These are phyloP conservation scores for Silurus meridionalis DNA, from an alignment of 2,113 vertebrate genomes.

Conservation along the genomic window DNA sequence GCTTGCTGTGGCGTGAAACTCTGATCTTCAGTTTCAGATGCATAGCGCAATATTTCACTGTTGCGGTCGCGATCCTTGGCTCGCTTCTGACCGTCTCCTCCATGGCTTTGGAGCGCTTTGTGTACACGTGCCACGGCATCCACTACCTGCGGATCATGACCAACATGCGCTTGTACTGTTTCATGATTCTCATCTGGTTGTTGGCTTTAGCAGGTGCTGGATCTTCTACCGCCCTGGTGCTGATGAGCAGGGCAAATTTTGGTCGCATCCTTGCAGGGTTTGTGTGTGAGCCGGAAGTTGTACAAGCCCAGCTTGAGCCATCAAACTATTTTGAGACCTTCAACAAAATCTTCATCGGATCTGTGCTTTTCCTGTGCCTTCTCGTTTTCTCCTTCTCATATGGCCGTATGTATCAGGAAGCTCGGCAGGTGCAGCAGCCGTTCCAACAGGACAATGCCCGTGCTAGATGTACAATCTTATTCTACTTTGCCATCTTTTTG, in stretches of 20 bases:
- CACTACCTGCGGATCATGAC: conserved; percentile 29
- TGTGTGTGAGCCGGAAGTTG: conserved; percentile 36
- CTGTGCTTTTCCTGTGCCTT: conserved; percentile 3
- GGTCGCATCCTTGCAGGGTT: neutral
- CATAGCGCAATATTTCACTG: neutral
- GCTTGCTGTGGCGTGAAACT: neutral
- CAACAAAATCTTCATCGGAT: neutral
- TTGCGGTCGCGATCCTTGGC: neutral
- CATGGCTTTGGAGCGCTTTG: conserved; percentile 32
- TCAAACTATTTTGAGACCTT: neutral
- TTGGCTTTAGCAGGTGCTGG: conserved; percentile 7
- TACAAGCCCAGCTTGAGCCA: conserved; percentile 7
- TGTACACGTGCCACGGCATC: conserved; percentile 31
- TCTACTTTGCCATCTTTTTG: conserved; percentile 38
- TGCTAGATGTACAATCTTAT: conserved; percentile 13
- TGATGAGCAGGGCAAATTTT: neutral
- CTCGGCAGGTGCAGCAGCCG: conserved; percentile 11
- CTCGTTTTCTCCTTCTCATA: conserved; percentile 22
- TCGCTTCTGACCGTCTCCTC: conserved; percentile 26
- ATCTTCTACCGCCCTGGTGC: neutral
- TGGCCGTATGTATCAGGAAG: conserved; percentile 31
- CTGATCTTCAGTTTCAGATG: conserved; percentile 5
- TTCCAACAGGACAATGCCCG: conserved; percentile 34
- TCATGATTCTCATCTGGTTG: conserved; percentile 5
- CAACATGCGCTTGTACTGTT: neutral